These are phyloP conservation scores for Agrotis puta DNA, from an alignment of 2,888 invertebrate genomes.

Conservation along the genomic window DNA sequence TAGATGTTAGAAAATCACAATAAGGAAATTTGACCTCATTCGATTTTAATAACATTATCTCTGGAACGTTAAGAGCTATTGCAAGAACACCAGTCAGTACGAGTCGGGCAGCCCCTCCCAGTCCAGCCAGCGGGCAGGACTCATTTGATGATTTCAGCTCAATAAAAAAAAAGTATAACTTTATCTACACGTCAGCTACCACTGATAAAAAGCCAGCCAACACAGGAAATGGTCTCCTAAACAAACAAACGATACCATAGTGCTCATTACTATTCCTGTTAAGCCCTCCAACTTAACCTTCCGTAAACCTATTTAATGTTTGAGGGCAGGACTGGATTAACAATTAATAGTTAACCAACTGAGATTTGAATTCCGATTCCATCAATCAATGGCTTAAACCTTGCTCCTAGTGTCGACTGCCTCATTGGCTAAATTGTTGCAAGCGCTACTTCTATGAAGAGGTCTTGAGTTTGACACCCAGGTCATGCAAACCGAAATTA, in stretches of 20 bases:
- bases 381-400: constrained; percentile 34
- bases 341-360: constrained; percentile 33
- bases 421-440: not conserved
- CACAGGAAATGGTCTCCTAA: constrained; percentile 35
- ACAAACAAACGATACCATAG: constrained; percentile 26
- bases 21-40: too few species aligned
- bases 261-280: constrained; percentile 39
- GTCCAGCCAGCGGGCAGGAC: too few species aligned
- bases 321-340: constrained; percentile 15
- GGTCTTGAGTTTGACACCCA: not conserved
- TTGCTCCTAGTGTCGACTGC: constrained; percentile 1
- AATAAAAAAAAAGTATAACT: not conserved
- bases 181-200: not conserved
- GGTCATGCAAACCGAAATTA: not conserved
- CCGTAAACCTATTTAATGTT: constrained; percentile 26
- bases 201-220: constrained; percentile 9
- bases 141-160: not conserved
- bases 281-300: constrained; percentile 11
- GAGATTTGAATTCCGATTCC: constrained; percentile 25
- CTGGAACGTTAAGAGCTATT: too few species aligned
- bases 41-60: not conserved
- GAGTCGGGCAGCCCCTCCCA: too few species aligned
- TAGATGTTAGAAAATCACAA: too few species aligned
- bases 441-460: not conserved
- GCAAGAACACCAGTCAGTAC: too few species aligned